Conservation (phyloP, 2,888 invertebrate genomes). For the Epistrophe grossulariae region DNA sequence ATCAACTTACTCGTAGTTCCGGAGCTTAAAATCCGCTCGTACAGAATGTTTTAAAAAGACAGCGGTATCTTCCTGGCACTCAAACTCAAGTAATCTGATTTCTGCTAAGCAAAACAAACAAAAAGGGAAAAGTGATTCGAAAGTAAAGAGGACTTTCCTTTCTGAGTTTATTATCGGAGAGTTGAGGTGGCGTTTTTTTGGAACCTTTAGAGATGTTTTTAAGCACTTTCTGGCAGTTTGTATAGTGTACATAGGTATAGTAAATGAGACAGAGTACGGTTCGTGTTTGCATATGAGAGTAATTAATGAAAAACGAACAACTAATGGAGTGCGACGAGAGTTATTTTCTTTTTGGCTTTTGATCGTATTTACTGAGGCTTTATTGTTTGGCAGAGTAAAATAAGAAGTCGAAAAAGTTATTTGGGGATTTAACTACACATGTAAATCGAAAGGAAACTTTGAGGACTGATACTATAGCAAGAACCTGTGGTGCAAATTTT, state of each 20-base stretch:
- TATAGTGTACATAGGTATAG: no score
- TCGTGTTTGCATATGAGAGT: background rate
- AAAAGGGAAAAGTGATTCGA: background rate
- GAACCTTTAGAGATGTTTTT: background rate
- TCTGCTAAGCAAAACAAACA: slow-evolving; percentile 12
- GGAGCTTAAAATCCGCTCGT: slow-evolving; percentile 67
- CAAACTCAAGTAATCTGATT: slow-evolving; percentile 55
- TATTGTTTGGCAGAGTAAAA: background rate
- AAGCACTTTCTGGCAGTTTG: background rate
- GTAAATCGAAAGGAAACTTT: no score
- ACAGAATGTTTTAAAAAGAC: slow-evolving; percentile 56
- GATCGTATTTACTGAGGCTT: background rate
- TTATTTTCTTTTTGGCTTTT: slow-evolving; percentile 14
- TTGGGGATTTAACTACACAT: no score
- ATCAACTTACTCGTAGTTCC: slow-evolving; percentile 64
- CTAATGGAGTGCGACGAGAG: slow-evolving; percentile 9
- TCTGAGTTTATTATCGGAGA: background rate
- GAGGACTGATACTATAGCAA: no score
- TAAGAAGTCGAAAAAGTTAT: background rate
- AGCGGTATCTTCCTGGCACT: slow-evolving; percentile 35
- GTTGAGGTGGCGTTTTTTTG: background rate
- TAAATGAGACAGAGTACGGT: background rate
- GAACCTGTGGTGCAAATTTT: no score
- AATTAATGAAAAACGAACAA: slow-evolving; percentile 1
- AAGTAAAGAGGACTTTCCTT: slow-evolving; percentile 3